Base-by-base conservation (phyloP, 2,113 vertebrate species). In the Aspidoscelis tigris region DNA sequence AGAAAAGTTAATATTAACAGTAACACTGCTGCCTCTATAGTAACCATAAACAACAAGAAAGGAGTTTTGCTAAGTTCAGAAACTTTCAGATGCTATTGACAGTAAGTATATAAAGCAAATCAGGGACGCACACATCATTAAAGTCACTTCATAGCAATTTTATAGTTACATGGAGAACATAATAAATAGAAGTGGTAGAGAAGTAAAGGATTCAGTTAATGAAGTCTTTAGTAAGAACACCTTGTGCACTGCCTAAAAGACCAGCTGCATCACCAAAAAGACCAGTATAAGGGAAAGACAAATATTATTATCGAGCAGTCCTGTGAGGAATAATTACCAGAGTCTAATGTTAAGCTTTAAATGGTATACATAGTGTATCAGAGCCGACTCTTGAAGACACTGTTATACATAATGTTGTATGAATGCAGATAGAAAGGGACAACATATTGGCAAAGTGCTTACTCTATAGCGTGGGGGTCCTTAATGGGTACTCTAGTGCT, bases 281-380 rank as follows among this genome's bases (percentile, higher is more conserved):
- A 84, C 75, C 22, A 90, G 61, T 86, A 82, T 91, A 81, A 93
- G 82, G n/a, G 26, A 83, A 88, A 89, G 83, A 89, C 88, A 91
- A 88, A 87, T 89, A 26, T 41, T 89, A 26, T 41, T 88, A 64
- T 85, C 81, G 85, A 58, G 14, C 80, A 64, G 7, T 75, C 89
- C 79, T 85, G 50, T 78, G 73, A 91, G 86, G 70, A 87, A 88
- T 78, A 90, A 90, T 90, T 90, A 2, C 44, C 83, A 69, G 24
- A 81, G 39, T 87, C 84, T 88, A 81, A 88, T 87, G 87, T 87
- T 88, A 83, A 86, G 83, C 21, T 41, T 84, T 81, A 89, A 93
- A 84, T 73, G n/a, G 76, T 84, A 5, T 33, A 91, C 79, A 50
- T 2, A 65, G 5, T 47, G 0, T 78, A 82, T 87, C 82, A 83